Percentiles rank a stretch among this genome's conserved stretches.
Evolutionary conservation across 2,113 vertebrate genomes (phyloP).

Genomic region (Oncorhynchus keta): DNA sequence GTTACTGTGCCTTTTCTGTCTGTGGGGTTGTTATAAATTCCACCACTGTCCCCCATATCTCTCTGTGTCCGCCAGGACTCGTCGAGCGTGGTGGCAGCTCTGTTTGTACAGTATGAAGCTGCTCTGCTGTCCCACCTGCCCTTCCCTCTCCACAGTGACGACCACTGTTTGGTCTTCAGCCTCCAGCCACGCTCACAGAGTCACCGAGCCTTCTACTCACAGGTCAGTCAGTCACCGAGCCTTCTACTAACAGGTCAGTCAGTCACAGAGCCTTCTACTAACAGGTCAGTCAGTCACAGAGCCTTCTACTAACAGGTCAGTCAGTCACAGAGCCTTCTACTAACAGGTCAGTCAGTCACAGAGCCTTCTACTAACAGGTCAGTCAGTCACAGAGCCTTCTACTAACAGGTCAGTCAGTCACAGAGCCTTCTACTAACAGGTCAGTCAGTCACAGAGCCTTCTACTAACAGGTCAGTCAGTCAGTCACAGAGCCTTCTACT

Average conservation of each 20-base stretch:
- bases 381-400: conserved; percentile 80
- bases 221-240: conserved; percentile 69
- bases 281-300: background rate
- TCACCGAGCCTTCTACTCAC: conserved; percentile 86
- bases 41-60: background rate
- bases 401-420: conserved; percentile 78
- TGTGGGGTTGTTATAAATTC: background rate
- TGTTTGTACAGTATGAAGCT: conserved; percentile 83
- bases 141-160: conserved; percentile 77
- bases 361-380: conserved; percentile 89
- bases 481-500: too few species aligned
- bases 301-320: background rate
- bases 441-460: too few species aligned
- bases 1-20: background rate
- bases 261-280: background rate
- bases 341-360: conserved; percentile 56
- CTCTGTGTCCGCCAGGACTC: conserved; percentile 75
- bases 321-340: background rate
- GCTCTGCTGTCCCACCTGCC: conserved; percentile 85
- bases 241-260: background rate
- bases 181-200: conserved; percentile 87
- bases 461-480: too few species aligned
- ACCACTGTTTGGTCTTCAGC: conserved; percentile 81
- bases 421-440: too few species aligned
- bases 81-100: conserved; percentile 72